A percentile compares a stretch with the other conserved stretches of the same genome.
These are phyloP conservation scores for Acrobasis consociella DNA, from an alignment of 2,888 invertebrate genomes.

Conservation along the genomic window DNA sequence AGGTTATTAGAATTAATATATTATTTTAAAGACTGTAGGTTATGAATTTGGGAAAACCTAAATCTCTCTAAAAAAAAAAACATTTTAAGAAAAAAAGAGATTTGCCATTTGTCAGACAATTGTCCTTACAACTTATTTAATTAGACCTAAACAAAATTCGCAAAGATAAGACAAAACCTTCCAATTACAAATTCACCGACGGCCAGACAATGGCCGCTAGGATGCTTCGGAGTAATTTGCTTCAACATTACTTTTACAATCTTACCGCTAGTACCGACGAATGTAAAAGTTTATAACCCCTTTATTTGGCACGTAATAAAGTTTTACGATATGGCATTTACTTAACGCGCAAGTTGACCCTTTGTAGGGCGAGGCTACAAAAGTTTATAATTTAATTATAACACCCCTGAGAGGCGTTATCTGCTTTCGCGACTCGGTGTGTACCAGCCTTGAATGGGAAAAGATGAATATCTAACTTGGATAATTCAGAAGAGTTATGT, in stretches of 20 bases:
- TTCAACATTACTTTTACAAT: slow-evolving; percentile 60
- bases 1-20: no score
- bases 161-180: slow-evolving; percentile 30
- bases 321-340: slow-evolving; percentile 78
- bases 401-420: slow-evolving; percentile 72
- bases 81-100: no score
- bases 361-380: slow-evolving; percentile 52
- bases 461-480: slow-evolving; percentile 19
- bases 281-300: slow-evolving; percentile 75
- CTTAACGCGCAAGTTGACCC: slow-evolving; percentile 76
- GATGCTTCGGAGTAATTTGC: slow-evolving; percentile 39
- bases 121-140: not conserved
- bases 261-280: slow-evolving; percentile 57
- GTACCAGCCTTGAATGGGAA: slow-evolving; percentile 30
- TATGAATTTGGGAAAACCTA: no score
- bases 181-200: slow-evolving; percentile 33
- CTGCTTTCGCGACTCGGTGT: slow-evolving; percentile 43
- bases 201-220: slow-evolving; percentile 28
- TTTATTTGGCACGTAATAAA: slow-evolving; percentile 80
- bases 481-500: slow-evolving; percentile 9
- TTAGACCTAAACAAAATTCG: slow-evolving; percentile 24
- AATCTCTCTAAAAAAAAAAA: no score
- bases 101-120: not conserved
- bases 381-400: slow-evolving; percentile 82
- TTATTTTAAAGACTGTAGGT: no score